phyloP scores from a whole-genome alignment of 2,888 invertebrate genomes.

The Leptodirus hochenwartii region DNA sequence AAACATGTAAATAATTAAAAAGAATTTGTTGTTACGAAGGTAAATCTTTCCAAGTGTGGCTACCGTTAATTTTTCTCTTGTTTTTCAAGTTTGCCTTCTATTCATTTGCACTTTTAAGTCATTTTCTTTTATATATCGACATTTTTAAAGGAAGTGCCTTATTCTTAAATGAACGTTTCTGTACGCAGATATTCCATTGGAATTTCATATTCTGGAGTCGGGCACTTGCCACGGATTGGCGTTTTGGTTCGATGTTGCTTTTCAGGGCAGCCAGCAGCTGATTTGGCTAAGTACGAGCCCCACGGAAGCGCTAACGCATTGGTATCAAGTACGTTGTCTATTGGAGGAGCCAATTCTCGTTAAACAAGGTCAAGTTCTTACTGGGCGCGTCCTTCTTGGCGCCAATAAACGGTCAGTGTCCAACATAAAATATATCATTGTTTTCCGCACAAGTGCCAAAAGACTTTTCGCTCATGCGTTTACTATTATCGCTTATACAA shows the following conservation, averaged over 20 bases:
- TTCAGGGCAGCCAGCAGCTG: conserved; percentile 74
- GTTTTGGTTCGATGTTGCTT: conserved; percentile 99
- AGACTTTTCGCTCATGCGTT: too few relatives aligned
- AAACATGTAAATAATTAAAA: too few relatives aligned
- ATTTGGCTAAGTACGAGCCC: conserved; percentile 97
- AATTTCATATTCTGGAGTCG: conserved; percentile 80
- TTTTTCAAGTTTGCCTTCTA: neutral
- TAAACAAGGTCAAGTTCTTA: conserved; percentile 80
- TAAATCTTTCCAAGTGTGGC: too few relatives aligned
- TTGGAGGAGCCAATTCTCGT: conserved; percentile 86
- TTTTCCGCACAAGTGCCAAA: too few relatives aligned
- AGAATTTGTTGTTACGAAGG: too few relatives aligned
- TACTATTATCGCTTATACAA: too few relatives aligned
- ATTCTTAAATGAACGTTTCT: conserved; percentile 5
- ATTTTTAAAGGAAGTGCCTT: neutral
- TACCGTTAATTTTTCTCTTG: neutral
- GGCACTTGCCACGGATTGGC: conserved; percentile 94
- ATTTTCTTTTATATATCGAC: neutral
- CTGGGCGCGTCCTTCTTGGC: conserved; percentile 70
- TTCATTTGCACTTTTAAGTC: neutral
- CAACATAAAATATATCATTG: conserved; percentile 2
- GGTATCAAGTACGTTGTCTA: conserved; percentile 97
- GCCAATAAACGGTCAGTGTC: conserved; percentile 93
- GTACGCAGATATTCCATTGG: conserved; percentile 74
- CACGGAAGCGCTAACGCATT: conserved; percentile 94